Conservation (phyloP, 2,113 vertebrate genomes). For the Perca flavescens region DNA sequence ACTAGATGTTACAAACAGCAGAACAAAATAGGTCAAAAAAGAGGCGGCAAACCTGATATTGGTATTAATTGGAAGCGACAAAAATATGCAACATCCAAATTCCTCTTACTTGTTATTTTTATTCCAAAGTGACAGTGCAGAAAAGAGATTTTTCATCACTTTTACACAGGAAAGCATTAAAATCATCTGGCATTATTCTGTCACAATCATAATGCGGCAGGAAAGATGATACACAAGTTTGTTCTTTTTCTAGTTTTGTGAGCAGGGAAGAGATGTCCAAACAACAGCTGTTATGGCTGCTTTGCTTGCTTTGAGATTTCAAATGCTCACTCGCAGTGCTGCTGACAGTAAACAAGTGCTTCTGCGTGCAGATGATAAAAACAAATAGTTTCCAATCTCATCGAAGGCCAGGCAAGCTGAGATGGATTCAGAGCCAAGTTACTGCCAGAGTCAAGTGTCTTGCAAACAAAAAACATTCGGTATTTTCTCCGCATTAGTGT, state of each 20-base stretch:
- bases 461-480: conserved; percentile 17
- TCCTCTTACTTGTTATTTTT: conserved; percentile 40
- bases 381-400: conserved; percentile 68
- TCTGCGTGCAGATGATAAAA: conserved; percentile 54
- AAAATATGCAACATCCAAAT: conserved; percentile 25
- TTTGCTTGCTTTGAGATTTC: conserved; percentile 65
- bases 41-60: conserved; percentile 1
- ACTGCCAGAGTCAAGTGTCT: conserved; percentile 26
- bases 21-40: conserved; percentile 61
- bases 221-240: conserved; percentile 31
- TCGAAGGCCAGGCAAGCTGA: conserved; percentile 49
- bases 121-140: conserved; percentile 42
- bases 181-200: conserved; percentile 49
- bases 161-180: conserved; percentile 38
- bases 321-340: conserved; percentile 29
- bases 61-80: conserved; percentile 34
- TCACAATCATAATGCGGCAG: conserved; percentile 32
- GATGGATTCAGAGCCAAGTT: conserved; percentile 37
- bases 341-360: conserved; percentile 66
- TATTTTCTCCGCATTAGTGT: conserved; percentile 14
- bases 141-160: background rate
- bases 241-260: conserved; percentile 37
- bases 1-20: conserved; percentile 45
- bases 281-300: conserved; percentile 65
- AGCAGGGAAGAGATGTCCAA: conserved; percentile 52